Percentiles rank a stretch among this genome's conserved stretches.
Evolutionary conservation across 2,797 vertebrate genomes (phyloP).

Genomic region (Gambusia yucatana): DNA sequence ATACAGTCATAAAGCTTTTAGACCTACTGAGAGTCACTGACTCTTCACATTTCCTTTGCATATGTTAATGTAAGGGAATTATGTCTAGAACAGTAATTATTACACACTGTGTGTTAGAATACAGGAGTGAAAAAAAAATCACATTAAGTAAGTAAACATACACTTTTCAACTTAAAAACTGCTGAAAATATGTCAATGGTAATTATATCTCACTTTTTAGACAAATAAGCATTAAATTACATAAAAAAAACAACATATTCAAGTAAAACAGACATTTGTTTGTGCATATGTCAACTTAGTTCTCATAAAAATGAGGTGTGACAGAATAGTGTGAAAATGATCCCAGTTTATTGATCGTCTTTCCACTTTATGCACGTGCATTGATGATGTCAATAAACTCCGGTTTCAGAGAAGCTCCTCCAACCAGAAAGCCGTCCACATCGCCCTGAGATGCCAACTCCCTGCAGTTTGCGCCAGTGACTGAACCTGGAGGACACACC

Average conservation of each 20-base stretch:
- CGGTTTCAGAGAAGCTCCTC: slow-evolving; percentile 91
- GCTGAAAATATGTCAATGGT: background rate
- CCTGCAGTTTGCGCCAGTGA: slow-evolving; percentile 88
- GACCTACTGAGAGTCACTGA: background rate
- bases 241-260: background rate
- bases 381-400: slow-evolving; percentile 94
- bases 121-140: slow-evolving; percentile 7
- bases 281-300: slow-evolving; percentile 20
- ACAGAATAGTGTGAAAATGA: slow-evolving; percentile 16
- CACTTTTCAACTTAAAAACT: background rate
- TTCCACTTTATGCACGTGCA: slow-evolving; percentile 76
- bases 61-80: slow-evolving; percentile 13
- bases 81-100: slow-evolving; percentile 14
- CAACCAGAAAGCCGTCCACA: slow-evolving; percentile 93
- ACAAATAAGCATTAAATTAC: background rate
- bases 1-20: background rate
- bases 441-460: slow-evolving; percentile 88
- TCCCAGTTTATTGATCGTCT: background rate
- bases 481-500: slow-evolving; percentile 80
- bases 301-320: slow-evolving; percentile 3
- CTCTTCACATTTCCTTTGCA: background rate
- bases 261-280: background rate
- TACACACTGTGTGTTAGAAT: slow-evolving; percentile 10
- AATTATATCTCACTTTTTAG: background rate
- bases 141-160: slow-evolving; percentile 1